Evolutionary conservation across 2,113 vertebrate genomes (phyloP), one percentile per base, ranked within the genome.

Genomic region (Anarhynchus alexandrinus): DNA sequence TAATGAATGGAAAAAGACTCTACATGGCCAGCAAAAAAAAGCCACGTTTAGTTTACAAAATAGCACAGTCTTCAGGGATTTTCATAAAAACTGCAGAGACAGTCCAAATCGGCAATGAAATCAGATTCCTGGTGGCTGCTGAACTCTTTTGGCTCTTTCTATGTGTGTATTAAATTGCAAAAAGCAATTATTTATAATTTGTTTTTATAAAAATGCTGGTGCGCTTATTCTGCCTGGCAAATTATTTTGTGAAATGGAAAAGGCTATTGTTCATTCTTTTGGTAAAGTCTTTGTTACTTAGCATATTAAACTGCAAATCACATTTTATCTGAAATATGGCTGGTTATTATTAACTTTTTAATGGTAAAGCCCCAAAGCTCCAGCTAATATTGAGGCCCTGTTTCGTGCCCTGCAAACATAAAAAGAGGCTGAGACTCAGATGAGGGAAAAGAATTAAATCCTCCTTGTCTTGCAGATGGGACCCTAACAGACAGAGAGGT

Each of bases 1-100:
- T 97, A 97, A 97, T 94, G 96, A 96, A 97, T 90, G 96, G 95
- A 97, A 97, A 97, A 95, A 91, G 74, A 90, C 49, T 91, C 58
- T 71, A 95, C 74, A 85, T 52, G 93, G 95, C 95, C 83, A 97
- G 73, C 5, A 73, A 65, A 86, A 84, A 66, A 76, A 88, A 55
- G 30, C n/a, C 80, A 82, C 69, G 62, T 85, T 97, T 91, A 87
- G 81, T 94, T 97, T 95, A 96, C 91, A 93, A 94, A 97, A 97
- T 82, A 95, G 89, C 74, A 90, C 7, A 78, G 93, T 94, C 95
- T 96, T 96, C 67, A 59, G 93, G 87, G 93, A 94, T 94, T 96
- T 96, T 96, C 87, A 96, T 96, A 91, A 97, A 95, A 93, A 86
- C 74, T 91, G 67, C n/a, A 4, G 84, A 94, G 86, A 94, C 82